Percentiles rank a stretch among this genome's conserved stretches.
Conservation (phyloP, 2,888 invertebrate genomes). For the Drosophila diplacantha region DNA sequence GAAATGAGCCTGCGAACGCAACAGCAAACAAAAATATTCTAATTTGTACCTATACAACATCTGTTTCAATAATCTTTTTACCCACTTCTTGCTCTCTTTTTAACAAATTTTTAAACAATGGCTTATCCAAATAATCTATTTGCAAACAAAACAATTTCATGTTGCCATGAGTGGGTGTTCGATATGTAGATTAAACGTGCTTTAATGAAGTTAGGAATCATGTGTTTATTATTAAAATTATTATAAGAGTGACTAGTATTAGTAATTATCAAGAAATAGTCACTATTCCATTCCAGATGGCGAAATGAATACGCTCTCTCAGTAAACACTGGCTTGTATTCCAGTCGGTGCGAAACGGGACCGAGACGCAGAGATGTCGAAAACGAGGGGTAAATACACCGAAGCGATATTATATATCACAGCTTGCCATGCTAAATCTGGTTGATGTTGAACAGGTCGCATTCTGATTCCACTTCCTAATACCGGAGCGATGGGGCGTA, state of each 20-base stretch:
- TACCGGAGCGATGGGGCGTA: constrained; percentile 77
- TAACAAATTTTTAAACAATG: neutral
- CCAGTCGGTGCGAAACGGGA: constrained; percentile 6
- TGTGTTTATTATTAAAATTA: neutral
- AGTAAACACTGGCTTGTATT: constrained; percentile 45
- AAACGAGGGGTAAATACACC: constrained; percentile 59
- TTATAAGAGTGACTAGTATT: neutral
- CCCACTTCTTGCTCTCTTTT: too few relatives aligned
- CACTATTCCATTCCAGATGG: constrained; percentile 39
- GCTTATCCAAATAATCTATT: neutral
- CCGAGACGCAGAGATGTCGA: constrained; percentile 47
- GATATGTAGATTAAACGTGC: neutral
- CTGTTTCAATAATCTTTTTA: neutral
- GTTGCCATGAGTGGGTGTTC: too few relatives aligned
- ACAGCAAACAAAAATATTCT: neutral
- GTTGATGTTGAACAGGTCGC: constrained; percentile 51
- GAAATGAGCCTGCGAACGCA: too few relatives aligned
- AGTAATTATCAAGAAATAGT: neutral
- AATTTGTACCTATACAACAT: neutral
- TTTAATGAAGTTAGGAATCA: neutral
- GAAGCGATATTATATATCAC: neutral
- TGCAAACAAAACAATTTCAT: neutral
- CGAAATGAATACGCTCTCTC: constrained; percentile 40
- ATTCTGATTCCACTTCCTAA: constrained; percentile 77
- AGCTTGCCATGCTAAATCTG: constrained; percentile 9